A percentile compares a stretch with the other conserved stretches of the same genome.
These are phyloP conservation scores for Tupaia chinensis DNA, from an alignment of 2,113 vertebrate genomes.

Conservation along the genomic window DNA sequence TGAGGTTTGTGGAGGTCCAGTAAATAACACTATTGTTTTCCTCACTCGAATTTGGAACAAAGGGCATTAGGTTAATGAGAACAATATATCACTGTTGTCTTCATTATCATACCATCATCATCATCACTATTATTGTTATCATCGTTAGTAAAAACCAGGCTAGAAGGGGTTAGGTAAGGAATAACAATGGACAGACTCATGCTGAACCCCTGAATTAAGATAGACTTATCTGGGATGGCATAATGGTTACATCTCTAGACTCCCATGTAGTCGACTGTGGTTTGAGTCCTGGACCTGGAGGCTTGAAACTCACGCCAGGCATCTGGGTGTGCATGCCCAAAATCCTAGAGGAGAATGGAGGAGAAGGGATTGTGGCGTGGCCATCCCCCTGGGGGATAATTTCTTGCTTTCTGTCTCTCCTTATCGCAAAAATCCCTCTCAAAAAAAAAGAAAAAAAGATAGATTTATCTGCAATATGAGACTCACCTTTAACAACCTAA, in stretches of 20 bases:
- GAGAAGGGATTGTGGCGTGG: too few species aligned
- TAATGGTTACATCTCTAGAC: too few species aligned
- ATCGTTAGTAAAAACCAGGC: neutral
- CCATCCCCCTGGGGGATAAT: too few species aligned
- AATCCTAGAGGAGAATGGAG: too few species aligned
- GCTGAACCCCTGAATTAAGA: neutral
- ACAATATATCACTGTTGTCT: neutral
- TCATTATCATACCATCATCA: neutral
- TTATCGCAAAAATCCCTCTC: too few species aligned
- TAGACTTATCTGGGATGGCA: neutral
- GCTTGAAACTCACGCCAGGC: too few species aligned
- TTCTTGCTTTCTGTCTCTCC: too few species aligned
- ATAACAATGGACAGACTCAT: neutral
- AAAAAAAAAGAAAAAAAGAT: too few species aligned
- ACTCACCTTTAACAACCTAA: neutral
- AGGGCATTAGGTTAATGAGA: neutral
- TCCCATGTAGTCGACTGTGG: too few species aligned
- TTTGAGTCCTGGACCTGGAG: too few species aligned
- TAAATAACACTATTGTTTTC: neutral
- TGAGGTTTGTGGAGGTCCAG: neutral
- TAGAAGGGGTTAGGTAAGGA: neutral
- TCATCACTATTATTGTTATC: neutral
- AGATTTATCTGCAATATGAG: neutral
- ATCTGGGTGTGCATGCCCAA: too few species aligned
- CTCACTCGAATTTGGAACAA: constrained; percentile 47